phyloP scores from a whole-genome alignment of 2,113 vertebrate species.

The Tringa solitaria region DNA sequence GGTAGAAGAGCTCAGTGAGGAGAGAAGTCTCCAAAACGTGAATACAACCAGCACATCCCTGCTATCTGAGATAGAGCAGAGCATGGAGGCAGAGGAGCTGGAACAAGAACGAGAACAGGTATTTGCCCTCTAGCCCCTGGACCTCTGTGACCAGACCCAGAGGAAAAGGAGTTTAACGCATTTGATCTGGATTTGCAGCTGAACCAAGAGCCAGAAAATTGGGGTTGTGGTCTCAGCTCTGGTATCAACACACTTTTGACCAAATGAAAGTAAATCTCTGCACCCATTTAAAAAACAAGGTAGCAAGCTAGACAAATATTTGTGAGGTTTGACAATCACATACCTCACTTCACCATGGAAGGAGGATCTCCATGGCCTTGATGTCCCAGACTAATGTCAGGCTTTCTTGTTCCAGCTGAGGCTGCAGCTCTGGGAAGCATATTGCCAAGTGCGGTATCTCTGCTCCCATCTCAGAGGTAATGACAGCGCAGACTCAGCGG shows the following conservation, averaged over 20 bases:
- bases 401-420: slow-evolving; percentile 79
- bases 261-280: neutral
- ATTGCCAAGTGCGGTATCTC: slow-evolving; percentile 92
- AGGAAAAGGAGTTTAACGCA: neutral
- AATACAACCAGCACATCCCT: slow-evolving; percentile 86
- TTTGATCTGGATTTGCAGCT: neutral
- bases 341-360: accelerated
- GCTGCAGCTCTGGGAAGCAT: slow-evolving; percentile 96
- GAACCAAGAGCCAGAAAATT: neutral
- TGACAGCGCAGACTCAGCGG: slow-evolving; percentile 92
- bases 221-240: neutral
- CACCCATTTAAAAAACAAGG: neutral
- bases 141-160: neutral
- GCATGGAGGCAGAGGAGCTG: slow-evolving; percentile 97
- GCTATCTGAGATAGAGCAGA: slow-evolving; percentile 96
- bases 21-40: slow-evolving; percentile 86
- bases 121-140: neutral
- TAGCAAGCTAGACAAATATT: neutral
- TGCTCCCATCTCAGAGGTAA: slow-evolving; percentile 96
- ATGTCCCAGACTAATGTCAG: neutral
- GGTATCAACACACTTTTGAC: neutral
- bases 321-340: neutral
- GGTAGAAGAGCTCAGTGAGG: slow-evolving; percentile 89
- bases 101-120: slow-evolving; percentile 98
- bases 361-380: neutral